Conservation (phyloP, 1,140 invertebrate genomes). For the Physella acuta region DNA sequence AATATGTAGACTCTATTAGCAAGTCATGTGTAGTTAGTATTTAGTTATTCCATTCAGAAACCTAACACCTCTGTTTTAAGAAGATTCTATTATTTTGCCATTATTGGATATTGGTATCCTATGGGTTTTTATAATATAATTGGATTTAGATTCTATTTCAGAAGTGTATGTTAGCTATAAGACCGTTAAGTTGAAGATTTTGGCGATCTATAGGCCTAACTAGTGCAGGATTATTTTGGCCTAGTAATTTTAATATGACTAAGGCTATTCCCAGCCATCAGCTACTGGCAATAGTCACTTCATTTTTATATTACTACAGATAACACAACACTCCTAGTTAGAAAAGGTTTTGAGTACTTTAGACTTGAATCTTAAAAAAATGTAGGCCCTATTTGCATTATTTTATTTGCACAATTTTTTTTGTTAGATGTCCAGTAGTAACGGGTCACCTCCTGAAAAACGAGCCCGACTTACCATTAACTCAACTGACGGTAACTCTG, state of each 20-base stretch:
- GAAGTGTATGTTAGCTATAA: too few species aligned
- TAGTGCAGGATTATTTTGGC: too few species aligned
- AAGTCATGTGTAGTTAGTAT: too few species aligned
- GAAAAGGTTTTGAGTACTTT: neutral
- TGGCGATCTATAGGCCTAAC: too few species aligned
- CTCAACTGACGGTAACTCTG: constrained; percentile 32
- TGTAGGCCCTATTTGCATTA: neutral
- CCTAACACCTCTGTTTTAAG: too few species aligned
- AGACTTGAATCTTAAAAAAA: neutral
- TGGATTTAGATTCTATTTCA: too few species aligned
- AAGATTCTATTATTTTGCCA: too few species aligned
- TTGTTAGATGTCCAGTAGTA: constrained; percentile 55
- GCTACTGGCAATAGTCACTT: neutral
- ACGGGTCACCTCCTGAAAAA: constrained; percentile 53
- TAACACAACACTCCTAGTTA: neutral
- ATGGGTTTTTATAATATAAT: too few species aligned
- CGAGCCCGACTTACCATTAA: constrained; percentile 44
- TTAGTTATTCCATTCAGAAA: too few species aligned
- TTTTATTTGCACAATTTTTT: neutral
- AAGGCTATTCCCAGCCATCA: neutral
- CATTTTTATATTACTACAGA: neutral
- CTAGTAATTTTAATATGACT: neutral
- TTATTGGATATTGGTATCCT: too few species aligned
- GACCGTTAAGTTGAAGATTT: too few species aligned
- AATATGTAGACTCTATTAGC: too few species aligned